Percentiles rank a stretch among this genome's conserved stretches.
These are phyloP conservation scores for Leptinotarsa juncta DNA, from an alignment of 2,888 invertebrate genomes.

Conservation along the genomic window DNA sequence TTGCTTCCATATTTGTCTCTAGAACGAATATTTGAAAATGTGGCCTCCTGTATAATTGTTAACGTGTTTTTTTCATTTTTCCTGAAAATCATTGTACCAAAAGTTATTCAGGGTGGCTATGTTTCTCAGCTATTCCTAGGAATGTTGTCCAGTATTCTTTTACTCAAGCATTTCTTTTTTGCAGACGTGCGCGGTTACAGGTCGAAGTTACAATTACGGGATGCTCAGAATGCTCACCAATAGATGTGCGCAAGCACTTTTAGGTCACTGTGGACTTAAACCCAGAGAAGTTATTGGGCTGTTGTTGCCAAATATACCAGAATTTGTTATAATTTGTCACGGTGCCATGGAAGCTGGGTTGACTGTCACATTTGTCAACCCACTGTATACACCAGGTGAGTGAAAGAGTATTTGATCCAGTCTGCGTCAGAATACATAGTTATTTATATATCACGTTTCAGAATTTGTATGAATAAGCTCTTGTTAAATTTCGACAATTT, in stretches of 20 bases:
- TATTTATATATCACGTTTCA: too few relatives aligned
- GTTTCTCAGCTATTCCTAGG: too few relatives aligned
- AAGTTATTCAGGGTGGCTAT: too few relatives aligned
- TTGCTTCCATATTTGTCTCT: too few relatives aligned
- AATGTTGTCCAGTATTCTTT: too few relatives aligned
- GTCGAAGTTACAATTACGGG: constrained; percentile 74
- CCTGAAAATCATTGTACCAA: too few relatives aligned
- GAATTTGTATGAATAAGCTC: too few relatives aligned
- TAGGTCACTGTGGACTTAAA: constrained; percentile 69
- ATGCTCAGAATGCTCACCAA: constrained; percentile 72
- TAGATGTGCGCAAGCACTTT: constrained; percentile 71
- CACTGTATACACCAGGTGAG: constrained; percentile 75
- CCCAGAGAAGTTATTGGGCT: constrained; percentile 76
- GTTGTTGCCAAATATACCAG: constrained; percentile 78
- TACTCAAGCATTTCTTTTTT: constrained; percentile 33
- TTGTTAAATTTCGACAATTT: too few relatives aligned
- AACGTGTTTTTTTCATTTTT: too few relatives aligned
- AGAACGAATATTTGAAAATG: too few relatives aligned
- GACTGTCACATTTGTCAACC: constrained; percentile 77
- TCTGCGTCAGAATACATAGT: too few relatives aligned
- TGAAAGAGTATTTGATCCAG: background rate
- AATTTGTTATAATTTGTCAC: constrained; percentile 75
- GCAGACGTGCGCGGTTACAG: constrained; percentile 77
- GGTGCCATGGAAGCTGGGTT: constrained; percentile 76
- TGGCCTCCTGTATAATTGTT: too few relatives aligned